Evolutionary conservation across 2,113 vertebrate genomes (phyloP), one percentile per base, ranked within the genome.

Genomic region (Ondatra zibethicus): DNA sequence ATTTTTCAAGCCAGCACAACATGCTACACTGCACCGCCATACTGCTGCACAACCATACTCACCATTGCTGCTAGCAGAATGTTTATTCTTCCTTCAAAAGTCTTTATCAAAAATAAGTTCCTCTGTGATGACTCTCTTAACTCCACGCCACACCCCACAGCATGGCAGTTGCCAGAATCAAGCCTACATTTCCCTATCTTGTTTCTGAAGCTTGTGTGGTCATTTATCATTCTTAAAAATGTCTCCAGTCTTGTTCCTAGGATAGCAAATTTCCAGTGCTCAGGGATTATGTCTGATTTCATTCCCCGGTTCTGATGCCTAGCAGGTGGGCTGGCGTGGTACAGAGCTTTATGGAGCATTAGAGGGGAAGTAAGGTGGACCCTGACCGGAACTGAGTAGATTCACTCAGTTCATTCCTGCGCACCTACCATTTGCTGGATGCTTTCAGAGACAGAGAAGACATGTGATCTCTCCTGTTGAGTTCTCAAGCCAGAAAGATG

Each of bases 391-490:
- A 61, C 31, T 66, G 39, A 55, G 42, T 29, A 58, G 68, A 27
- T 47, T n/a, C n/a, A n/a, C n/a, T n/a, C n/a, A n/a, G n/a, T n/a
- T n/a, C 19, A 65, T 50, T 76, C 84, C 1, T 76, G 65, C 81
- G 17, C 11, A 50, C n/a, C 42, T 90, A 23, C 33, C 80, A 23
- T 21, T 1, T 66, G 92, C 65, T n/a, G 7, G 65, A 29, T 36
- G 7, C 70, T 95, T 58, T 17, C 52, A 63, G 81, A 72, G 55
- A 76, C 36, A 73, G 80, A 68, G 84, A 27, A 85, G 78, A 91
- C 25, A n/a, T 1, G 31, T n/a, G 27, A 7, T 27, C 31, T 61
- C 39, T 91, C 33, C 55, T 85, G 14, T 25, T n/a, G 10, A 50
- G 12, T 33, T n/a, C 36, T 29, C 55, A 58, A 58, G 19, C 58